Evolutionary conservation across 2,113 vertebrate species (phyloP).

Genomic region (Labeo catla): DNA sequence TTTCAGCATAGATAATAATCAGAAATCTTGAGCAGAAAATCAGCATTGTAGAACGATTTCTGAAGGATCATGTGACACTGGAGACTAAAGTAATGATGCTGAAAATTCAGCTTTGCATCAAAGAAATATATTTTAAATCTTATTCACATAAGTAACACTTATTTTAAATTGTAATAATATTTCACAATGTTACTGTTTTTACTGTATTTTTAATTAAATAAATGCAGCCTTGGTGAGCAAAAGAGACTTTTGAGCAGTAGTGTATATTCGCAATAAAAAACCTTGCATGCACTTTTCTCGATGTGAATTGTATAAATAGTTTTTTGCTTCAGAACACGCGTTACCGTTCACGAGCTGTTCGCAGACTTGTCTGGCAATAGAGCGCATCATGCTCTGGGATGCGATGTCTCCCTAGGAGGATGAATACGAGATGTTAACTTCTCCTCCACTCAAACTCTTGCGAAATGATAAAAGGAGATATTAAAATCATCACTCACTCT

Average conservation of each 20-base stretch:
- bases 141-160: neutral
- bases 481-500: conserved; percentile 82
- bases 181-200: neutral
- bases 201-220: neutral
- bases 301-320: neutral
- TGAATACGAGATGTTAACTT: conserved; percentile 16
- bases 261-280: neutral
- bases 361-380: conserved; percentile 96
- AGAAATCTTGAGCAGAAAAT: neutral
- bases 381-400: conserved; percentile 97
- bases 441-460: neutral
- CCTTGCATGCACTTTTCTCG: neutral
- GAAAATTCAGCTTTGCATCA: neutral
- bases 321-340: neutral
- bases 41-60: neutral
- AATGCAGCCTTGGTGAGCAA: neutral
- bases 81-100: neutral
- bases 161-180: neutral
- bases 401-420: conserved; percentile 89
- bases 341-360: conserved; percentile 93
- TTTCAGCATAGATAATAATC: neutral
- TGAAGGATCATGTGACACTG: neutral
- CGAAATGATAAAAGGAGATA: neutral
- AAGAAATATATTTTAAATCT: neutral
- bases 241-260: neutral